Conservation (phyloP, 2,797 vertebrate genomes). For the Enteromius viviparus region DNA sequence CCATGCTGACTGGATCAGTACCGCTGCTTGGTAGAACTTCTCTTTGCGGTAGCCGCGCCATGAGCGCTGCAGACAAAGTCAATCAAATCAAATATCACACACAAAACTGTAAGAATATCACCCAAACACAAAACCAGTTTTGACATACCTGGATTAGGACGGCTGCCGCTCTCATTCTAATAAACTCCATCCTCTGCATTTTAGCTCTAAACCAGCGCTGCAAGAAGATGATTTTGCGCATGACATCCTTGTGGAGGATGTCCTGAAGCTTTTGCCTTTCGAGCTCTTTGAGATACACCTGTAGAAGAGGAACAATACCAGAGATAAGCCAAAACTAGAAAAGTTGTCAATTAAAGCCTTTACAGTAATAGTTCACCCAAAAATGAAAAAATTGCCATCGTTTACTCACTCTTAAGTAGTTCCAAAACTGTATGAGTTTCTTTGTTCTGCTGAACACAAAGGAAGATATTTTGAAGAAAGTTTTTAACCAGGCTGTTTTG, state of each 20-base stretch:
- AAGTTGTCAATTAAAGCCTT: background rate
- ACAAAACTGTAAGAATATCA: background rate
- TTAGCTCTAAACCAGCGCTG: constrained; percentile 90
- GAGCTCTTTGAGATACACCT: constrained; percentile 96
- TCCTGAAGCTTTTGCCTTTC: constrained; percentile 91
- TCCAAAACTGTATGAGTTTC: too few species aligned
- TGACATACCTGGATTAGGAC: constrained; percentile 83
- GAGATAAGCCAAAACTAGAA: background rate
- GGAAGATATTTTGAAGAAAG: too few species aligned
- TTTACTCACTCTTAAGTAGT: too few species aligned
- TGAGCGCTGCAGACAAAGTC: constrained; percentile 70
- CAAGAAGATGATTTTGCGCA: constrained; percentile 90
- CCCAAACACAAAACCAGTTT: background rate
- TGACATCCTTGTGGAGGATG: constrained; percentile 90
- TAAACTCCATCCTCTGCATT: constrained; percentile 85
- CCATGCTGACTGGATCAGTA: constrained; percentile 87
- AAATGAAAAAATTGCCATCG: too few species aligned
- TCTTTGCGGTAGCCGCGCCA: constrained; percentile 80
- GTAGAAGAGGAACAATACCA: constrained; percentile 21
- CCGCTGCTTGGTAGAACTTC: constrained; percentile 72
- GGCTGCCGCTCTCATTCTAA: constrained; percentile 81
- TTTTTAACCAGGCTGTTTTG: too few species aligned
- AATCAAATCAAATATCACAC: background rate
- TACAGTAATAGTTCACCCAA: too few species aligned
- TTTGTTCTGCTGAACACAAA: too few species aligned